Conservation (phyloP, 2,113 vertebrate genomes). For the Alces alces region DNA sequence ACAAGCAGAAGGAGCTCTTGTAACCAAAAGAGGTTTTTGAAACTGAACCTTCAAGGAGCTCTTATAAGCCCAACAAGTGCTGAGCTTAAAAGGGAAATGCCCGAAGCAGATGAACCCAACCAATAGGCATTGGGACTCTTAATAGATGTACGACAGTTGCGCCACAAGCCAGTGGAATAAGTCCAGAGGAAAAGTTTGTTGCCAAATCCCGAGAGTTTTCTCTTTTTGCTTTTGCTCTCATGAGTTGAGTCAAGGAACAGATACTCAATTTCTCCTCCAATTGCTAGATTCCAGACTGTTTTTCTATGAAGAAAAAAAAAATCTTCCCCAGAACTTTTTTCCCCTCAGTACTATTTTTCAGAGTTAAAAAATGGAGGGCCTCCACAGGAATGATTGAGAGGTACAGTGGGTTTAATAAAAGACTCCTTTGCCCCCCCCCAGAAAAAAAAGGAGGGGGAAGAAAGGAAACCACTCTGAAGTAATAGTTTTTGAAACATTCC, state of each 20-base stretch:
- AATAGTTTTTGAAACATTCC: constrained; percentile 56
- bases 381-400: neutral
- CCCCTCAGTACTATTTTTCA: neutral
- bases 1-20: constrained; percentile 24
- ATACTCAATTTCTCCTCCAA: neutral
- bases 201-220: neutral
- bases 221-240: neutral
- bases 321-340: neutral
- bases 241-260: constrained; percentile 25
- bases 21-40: constrained; percentile 43
- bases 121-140: neutral
- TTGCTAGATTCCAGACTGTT: neutral
- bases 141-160: neutral
- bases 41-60: neutral
- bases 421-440: neutral
- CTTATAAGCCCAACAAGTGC: constrained; percentile 22
- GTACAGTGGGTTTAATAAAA: constrained; percentile 9
- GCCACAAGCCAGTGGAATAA: neutral
- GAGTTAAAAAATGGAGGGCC: neutral
- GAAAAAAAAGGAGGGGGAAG: rapidly evolving
- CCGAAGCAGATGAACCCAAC: constrained; percentile 24
- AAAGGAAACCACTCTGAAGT: constrained; percentile 58
- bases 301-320: neutral
- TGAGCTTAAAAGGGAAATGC: constrained; percentile 18
- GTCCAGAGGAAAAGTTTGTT: constrained; percentile 25